Conservation (phyloP, 2,113 vertebrate genomes). For the Neodon shergylaensis region DNA sequence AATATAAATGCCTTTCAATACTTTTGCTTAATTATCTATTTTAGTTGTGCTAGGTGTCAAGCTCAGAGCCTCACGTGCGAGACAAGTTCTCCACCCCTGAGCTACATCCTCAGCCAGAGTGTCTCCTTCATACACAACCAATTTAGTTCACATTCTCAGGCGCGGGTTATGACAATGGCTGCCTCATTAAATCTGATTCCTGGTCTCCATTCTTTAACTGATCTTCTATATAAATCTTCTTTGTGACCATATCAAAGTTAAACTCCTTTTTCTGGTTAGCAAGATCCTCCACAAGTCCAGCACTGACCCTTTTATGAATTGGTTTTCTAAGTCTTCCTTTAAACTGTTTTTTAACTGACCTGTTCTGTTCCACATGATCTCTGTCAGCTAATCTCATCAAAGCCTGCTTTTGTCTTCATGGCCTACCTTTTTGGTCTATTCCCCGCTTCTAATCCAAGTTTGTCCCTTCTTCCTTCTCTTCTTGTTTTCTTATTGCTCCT, state of each 20-base stretch:
- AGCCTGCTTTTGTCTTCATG: constrained; percentile 14
- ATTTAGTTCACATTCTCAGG: constrained; percentile 2
- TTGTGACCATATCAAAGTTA: neutral
- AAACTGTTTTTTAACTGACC: neutral
- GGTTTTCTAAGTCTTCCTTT: neutral
- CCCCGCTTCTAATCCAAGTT: neutral
- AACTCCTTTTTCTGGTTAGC: constrained; percentile 2
- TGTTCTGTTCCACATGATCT: neutral
- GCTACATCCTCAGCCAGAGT: neutral
- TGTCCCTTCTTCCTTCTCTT: neutral
- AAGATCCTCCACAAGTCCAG: neutral
- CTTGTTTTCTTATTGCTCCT: constrained; percentile 1
- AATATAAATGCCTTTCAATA: neutral
- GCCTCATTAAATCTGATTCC: neutral
- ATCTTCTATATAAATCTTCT: neutral
- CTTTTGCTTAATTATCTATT: neutral
- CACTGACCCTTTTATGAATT: neutral
- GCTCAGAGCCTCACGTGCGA: neutral
- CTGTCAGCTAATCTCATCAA: neutral
- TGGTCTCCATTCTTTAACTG: neutral
- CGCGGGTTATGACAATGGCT: neutral
- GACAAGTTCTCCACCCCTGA: neutral
- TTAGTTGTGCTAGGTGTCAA: neutral
- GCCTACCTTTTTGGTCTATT: neutral
- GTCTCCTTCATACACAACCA: neutral